Conservation (phyloP, 2,113 vertebrate species). For the Pluvianellus socialis region DNA sequence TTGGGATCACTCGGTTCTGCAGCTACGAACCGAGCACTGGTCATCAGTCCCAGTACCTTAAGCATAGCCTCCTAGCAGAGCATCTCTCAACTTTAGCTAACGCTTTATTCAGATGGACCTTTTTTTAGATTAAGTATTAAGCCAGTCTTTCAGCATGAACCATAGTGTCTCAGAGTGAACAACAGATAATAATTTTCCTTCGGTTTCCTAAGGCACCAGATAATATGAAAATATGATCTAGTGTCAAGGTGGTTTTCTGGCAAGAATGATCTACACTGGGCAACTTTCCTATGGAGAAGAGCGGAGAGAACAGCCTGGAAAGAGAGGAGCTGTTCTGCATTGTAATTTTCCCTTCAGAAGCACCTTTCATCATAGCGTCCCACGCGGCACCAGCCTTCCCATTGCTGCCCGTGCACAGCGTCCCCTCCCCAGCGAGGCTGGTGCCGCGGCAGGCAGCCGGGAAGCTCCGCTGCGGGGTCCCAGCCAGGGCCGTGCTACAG, state of each 20-base stretch:
- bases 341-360: background rate
- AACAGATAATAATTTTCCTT: background rate
- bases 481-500: too few relatives aligned
- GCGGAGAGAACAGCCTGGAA: background rate
- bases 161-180: background rate
- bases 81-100: background rate
- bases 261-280: background rate
- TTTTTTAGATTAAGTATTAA: background rate
- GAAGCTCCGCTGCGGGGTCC: background rate
- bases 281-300: background rate
- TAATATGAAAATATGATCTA: background rate
- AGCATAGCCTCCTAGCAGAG: background rate
- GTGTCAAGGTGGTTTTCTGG: background rate
- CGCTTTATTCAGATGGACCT: background rate
- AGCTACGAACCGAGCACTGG: background rate
- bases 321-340: background rate
- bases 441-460: background rate
- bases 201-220: background rate
- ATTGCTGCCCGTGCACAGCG: background rate
- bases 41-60: background rate
- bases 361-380: background rate
- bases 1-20: background rate
- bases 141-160: background rate
- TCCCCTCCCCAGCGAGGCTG: background rate
- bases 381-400: background rate